Percentiles rank a stretch among this genome's conserved stretches.
phyloP scores from a whole-genome alignment of 2,113 vertebrate genomes.

The Rhipidura dahli region DNA sequence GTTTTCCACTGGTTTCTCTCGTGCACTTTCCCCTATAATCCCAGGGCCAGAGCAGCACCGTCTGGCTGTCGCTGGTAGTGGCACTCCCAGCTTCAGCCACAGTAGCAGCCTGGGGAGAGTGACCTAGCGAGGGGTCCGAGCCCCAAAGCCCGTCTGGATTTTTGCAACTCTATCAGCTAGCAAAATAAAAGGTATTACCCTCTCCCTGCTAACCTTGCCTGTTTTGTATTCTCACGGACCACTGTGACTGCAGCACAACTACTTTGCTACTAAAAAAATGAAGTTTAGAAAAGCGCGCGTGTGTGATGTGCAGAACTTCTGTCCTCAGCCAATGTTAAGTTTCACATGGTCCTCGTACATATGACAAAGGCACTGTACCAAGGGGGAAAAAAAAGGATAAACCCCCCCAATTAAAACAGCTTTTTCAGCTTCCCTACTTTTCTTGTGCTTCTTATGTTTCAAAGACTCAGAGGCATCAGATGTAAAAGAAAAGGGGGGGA shows the following conservation, averaged over 20 bases:
- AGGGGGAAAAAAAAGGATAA: fast-evolving
- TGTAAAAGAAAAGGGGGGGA: background rate
- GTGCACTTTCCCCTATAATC: background rate
- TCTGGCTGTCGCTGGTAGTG: slow-evolving; percentile 27
- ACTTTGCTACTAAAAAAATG: background rate
- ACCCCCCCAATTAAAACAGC: background rate
- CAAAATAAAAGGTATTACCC: background rate
- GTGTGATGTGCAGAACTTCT: background rate
- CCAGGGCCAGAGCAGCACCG: slow-evolving; percentile 67
- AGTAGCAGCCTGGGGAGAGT: background rate
- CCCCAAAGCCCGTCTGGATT: fast-evolving
- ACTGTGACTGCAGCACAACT: background rate
- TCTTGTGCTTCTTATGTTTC: background rate
- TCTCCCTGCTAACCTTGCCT: background rate
- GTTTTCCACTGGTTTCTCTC: slow-evolving; percentile 62
- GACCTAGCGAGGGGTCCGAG: background rate
- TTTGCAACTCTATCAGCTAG: background rate
- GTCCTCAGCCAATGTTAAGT: background rate
- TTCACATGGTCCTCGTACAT: background rate
- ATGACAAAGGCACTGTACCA: background rate
- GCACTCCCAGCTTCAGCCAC: background rate
- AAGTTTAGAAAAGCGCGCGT: background rate
- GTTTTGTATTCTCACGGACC: background rate
- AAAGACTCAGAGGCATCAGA: background rate
- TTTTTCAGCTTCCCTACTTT: background rate